These are phyloP conservation scores for Craniophora ligustri DNA, from an alignment of 2,888 invertebrate genomes.

Conservation along the genomic window DNA sequence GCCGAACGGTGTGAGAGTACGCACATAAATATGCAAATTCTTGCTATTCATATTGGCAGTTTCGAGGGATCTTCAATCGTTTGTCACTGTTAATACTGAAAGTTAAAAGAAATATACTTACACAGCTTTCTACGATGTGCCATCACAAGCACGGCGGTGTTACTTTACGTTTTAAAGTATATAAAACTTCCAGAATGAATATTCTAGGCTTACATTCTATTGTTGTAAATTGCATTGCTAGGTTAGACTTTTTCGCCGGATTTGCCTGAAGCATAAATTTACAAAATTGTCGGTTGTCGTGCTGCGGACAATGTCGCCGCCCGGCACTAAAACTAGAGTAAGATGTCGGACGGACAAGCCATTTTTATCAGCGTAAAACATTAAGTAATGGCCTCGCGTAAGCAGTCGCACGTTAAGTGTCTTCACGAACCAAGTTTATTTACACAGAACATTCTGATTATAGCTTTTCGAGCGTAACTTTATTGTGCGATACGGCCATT, in stretches of 20 bases:
- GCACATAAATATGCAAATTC: too few relatives aligned
- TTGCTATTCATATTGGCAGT: too few relatives aligned
- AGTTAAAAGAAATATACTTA: too few relatives aligned
- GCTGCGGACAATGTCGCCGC: constrained; percentile 65
- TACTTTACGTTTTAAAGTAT: too few relatives aligned
- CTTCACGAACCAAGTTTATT: constrained; percentile 61
- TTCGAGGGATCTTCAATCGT: too few relatives aligned
- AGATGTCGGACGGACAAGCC: constrained; percentile 61
- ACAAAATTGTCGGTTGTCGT: constrained; percentile 65
- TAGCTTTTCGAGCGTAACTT: constrained; percentile 60
- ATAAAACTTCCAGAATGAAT: too few relatives aligned
- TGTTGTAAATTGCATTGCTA: constrained; percentile 55
- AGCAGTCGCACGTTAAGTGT: constrained; percentile 59
- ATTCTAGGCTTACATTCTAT: constrained; percentile 43
- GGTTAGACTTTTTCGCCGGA: constrained; percentile 45
- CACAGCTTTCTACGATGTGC: too few relatives aligned
- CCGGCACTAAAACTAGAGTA: constrained; percentile 70
- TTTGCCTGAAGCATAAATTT: constrained; percentile 70
- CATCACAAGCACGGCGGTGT: too few relatives aligned
- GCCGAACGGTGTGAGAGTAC: too few relatives aligned
- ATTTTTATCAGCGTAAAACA: constrained; percentile 63
- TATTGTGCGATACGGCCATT: constrained; percentile 59
- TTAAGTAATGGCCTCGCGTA: constrained; percentile 60
- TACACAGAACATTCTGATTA: constrained; percentile 63
- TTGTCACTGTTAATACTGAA: too few relatives aligned